Conservation (phyloP, 2,888 invertebrate genomes). For the Prenolepis imparis region DNA sequence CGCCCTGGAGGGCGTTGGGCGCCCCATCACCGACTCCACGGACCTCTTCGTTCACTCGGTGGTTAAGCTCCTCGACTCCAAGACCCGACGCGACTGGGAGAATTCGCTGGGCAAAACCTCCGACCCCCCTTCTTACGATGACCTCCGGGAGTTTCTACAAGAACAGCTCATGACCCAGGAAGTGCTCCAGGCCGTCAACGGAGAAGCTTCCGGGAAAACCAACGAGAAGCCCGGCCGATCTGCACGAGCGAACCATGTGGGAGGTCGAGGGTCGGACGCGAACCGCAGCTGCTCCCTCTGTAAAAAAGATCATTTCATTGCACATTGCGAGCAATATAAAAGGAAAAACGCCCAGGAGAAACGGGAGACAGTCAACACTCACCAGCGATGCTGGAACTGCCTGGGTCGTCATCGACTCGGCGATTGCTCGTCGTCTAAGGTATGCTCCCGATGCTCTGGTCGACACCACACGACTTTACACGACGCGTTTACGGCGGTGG, state of each 20-base stretch:
- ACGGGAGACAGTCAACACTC: background rate
- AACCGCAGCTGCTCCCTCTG: background rate
- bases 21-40: background rate
- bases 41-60: background rate
- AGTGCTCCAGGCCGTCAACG: background rate
- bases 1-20: background rate
- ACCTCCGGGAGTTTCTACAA: background rate
- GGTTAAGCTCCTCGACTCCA: background rate
- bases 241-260: background rate
- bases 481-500: no score
- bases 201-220: background rate
- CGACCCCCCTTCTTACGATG: background rate
- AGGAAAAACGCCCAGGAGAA: background rate
- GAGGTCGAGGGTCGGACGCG: background rate
- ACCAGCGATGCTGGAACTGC: background rate
- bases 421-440: no score
- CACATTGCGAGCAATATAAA: background rate
- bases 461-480: rapidly evolving
- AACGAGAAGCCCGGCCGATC: background rate
- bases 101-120: background rate
- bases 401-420: no score
- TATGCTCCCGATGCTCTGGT: no score
- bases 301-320: background rate
- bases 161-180: background rate
- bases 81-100: background rate